A percentile compares a stretch with the other conserved stretches of the same genome.
phyloP scores from a whole-genome alignment of 2,888 invertebrate genomes.

The Acronicta aceris region DNA sequence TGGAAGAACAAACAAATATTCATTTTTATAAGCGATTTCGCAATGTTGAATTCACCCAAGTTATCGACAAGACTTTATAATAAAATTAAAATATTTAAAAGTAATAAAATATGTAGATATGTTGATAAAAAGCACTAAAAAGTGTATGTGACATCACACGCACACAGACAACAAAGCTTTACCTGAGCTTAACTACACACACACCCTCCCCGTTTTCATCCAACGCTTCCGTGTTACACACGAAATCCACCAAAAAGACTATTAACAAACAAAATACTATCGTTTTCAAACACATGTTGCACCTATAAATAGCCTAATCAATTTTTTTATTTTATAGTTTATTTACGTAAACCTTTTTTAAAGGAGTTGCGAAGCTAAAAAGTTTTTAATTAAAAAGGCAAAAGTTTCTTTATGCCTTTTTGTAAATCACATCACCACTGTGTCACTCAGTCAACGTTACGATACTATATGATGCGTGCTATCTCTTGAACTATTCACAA shows the following conservation, averaged over 20 bases:
- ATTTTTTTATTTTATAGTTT: slow-evolving; percentile 9
- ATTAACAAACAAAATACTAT: slow-evolving; percentile 50
- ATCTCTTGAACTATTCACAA: slow-evolving; percentile 64
- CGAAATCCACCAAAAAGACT: slow-evolving; percentile 39
- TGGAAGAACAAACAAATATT: too few relatives aligned
- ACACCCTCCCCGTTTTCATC: slow-evolving; percentile 64
- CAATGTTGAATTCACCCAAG: too few relatives aligned
- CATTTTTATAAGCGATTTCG: too few relatives aligned
- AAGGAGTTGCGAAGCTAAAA: neutral
- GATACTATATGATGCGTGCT: slow-evolving; percentile 57
- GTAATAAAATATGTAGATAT: too few relatives aligned
- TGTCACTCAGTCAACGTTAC: slow-evolving; percentile 51
- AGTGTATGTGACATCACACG: neutral
- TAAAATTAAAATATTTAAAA: too few relatives aligned
- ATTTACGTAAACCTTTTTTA: neutral
- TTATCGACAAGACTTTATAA: too few relatives aligned
- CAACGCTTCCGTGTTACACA: slow-evolving; percentile 50
- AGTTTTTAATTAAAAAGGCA: neutral
- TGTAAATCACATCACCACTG: slow-evolving; percentile 55
- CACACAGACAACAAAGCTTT: slow-evolving; percentile 10
- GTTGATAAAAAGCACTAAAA: too few relatives aligned
- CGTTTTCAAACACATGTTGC: slow-evolving; percentile 52
- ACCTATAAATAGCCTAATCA: neutral
- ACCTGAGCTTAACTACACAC: slow-evolving; percentile 68
- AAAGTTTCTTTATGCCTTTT: slow-evolving; percentile 9